Conservation (phyloP, 2,888 invertebrate genomes). For the Limnephilus marmoratus region DNA sequence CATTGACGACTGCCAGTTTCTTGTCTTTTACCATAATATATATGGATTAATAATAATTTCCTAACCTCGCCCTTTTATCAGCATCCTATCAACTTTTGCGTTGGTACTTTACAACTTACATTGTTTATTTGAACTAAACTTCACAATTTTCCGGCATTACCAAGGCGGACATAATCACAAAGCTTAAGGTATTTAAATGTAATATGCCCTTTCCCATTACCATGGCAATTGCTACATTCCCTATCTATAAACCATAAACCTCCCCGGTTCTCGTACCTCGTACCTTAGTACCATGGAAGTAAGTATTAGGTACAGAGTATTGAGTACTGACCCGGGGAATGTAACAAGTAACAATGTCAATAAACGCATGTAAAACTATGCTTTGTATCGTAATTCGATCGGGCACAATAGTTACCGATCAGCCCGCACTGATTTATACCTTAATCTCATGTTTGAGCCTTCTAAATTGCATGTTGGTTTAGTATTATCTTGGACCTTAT, state of each 20-base stretch:
- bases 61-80: no score
- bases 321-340: neutral
- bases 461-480: constrained; percentile 66
- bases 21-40: no score
- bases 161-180: neutral
- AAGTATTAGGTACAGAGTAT: neutral
- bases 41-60: no score
- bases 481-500: constrained; percentile 43
- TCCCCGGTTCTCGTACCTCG: neutral
- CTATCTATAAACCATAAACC: neutral
- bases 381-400: constrained; percentile 60
- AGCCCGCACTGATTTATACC: constrained; percentile 64
- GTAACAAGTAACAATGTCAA: constrained; percentile 12
- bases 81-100: no score
- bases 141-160: neutral
- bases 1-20: no score
- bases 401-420: constrained; percentile 60
- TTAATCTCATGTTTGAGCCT: constrained; percentile 65
- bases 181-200: neutral
- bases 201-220: neutral
- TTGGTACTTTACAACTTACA: no score
- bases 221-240: neutral
- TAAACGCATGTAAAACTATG: constrained; percentile 49
- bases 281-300: neutral
- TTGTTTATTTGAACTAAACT: neutral